phyloP scores from a whole-genome alignment of 2,888 invertebrate species.

The Halictus quadricinctus region DNA sequence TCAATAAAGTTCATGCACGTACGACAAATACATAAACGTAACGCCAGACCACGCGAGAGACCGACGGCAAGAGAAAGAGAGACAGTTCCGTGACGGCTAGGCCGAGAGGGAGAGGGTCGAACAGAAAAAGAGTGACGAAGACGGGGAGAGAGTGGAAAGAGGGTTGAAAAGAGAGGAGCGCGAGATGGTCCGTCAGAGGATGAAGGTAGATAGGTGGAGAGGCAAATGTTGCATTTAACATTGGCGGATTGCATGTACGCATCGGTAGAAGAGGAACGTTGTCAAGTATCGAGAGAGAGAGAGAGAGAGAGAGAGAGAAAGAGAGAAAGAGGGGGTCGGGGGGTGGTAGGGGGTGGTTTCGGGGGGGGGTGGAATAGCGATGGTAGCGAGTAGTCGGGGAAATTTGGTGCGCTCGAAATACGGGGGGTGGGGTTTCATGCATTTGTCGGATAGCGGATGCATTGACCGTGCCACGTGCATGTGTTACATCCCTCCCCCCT shows the following conservation, averaged over 20 bases:
- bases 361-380: conserved; percentile 5
- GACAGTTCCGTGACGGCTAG: conserved; percentile 1
- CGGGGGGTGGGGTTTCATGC: conserved; percentile 70
- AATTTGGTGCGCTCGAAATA: conserved; percentile 68
- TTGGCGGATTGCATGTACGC: conserved; percentile 74
- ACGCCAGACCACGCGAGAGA: conserved; percentile 50
- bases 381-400: conserved; percentile 46
- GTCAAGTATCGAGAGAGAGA: conserved; percentile 13
- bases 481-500: conserved; percentile 77
- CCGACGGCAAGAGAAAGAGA: conserved; percentile 7
- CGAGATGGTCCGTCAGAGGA: conserved; percentile 44
- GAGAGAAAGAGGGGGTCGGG: conserved; percentile 15
- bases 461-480: conserved; percentile 81
- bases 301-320: not conserved
- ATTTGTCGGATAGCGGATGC: conserved; percentile 79
- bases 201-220: conserved; percentile 63
- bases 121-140: not conserved
- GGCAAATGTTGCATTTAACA: conserved; percentile 79
- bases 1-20: conserved; percentile 75
- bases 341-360: not conserved
- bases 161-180: conserved; percentile 21
- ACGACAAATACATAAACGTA: conserved; percentile 72
- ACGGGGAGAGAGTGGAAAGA: not conserved
- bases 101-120: not conserved
- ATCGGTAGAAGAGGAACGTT: conserved; percentile 50